Conservation (phyloP, 1,140 invertebrate genomes). For the Drosophila nebulosa region DNA sequence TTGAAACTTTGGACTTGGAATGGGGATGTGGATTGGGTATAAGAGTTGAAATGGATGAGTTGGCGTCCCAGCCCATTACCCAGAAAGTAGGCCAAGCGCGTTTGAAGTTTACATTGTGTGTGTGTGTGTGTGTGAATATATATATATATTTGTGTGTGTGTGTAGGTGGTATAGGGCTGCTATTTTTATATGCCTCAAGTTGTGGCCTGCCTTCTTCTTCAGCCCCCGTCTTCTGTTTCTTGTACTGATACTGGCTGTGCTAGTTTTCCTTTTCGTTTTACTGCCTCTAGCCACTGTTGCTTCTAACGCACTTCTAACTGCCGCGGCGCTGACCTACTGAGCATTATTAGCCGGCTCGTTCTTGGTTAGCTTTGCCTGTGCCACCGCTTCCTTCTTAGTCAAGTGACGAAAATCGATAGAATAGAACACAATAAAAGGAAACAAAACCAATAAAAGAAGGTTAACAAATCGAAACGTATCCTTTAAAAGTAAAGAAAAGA, state of each 20-base stretch:
- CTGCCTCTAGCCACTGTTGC: slow-evolving; percentile 68
- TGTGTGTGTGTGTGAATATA: slow-evolving; percentile 7
- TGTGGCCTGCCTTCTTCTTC: slow-evolving; percentile 33
- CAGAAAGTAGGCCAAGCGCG: slow-evolving; percentile 71
- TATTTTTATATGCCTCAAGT: slow-evolving; percentile 67
- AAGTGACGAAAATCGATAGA: slow-evolving; percentile 69
- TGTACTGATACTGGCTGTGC: slow-evolving; percentile 12
- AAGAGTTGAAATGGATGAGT: slow-evolving; percentile 19
- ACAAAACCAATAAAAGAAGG: slow-evolving; percentile 21
- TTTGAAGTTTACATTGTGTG: slow-evolving; percentile 70
- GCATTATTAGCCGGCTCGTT: slow-evolving; percentile 71
- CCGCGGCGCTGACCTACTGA: slow-evolving; percentile 70
- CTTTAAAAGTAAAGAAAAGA: slow-evolving; percentile 1
- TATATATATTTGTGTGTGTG: slow-evolving; percentile 20
- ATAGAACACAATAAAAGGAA: slow-evolving; percentile 6
- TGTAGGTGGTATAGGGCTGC: slow-evolving; percentile 20
- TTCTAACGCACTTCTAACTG: slow-evolving; percentile 70
- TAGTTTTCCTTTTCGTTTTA: slow-evolving; percentile 38
- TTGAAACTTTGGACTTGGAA: slow-evolving; percentile 14
- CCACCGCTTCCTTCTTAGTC: slow-evolving; percentile 25
- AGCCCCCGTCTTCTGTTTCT: slow-evolving; percentile 2
- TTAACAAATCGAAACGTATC: slow-evolving; percentile 22
- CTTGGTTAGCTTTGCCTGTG: slow-evolving; percentile 12
- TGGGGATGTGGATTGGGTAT: slow-evolving; percentile 12
- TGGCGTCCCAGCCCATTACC: slow-evolving; percentile 68